Evolutionary conservation across 2,113 vertebrate genomes (phyloP).

Genomic region (Trochalopteron elliotii): DNA sequence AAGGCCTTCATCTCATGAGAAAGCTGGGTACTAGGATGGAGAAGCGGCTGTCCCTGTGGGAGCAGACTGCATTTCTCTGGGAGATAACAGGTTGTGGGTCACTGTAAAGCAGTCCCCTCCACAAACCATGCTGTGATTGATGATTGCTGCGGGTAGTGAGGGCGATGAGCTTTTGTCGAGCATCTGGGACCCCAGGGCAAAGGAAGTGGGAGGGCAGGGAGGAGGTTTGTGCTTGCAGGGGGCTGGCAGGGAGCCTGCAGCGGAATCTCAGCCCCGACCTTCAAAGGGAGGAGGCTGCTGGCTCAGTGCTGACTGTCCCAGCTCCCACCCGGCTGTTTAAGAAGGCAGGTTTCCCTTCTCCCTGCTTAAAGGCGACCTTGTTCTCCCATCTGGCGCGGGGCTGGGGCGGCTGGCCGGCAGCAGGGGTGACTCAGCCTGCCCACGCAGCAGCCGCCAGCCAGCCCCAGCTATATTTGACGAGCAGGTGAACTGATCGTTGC

Average conservation of each 20-base stretch:
- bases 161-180: fast-evolving
- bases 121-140: neutral
- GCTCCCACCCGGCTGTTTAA: neutral
- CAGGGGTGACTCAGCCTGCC: conserved; percentile 22
- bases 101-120: neutral
- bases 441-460: neutral
- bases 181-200: neutral
- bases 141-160: fast-evolving
- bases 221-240: neutral
- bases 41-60: fast-evolving
- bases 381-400: neutral
- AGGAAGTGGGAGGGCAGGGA: neutral
- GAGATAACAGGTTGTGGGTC: neutral
- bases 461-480: neutral
- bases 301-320: neutral
- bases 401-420: neutral
- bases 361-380: neutral
- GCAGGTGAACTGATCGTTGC: neutral
- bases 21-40: neutral
- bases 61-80: neutral
- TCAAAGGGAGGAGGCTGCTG: neutral
- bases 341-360: conserved; percentile 22
- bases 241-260: neutral
- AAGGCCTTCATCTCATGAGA: neutral
- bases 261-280: neutral